Conservation (phyloP, 2,113 vertebrate species). For the Falcunculus frontatus region DNA sequence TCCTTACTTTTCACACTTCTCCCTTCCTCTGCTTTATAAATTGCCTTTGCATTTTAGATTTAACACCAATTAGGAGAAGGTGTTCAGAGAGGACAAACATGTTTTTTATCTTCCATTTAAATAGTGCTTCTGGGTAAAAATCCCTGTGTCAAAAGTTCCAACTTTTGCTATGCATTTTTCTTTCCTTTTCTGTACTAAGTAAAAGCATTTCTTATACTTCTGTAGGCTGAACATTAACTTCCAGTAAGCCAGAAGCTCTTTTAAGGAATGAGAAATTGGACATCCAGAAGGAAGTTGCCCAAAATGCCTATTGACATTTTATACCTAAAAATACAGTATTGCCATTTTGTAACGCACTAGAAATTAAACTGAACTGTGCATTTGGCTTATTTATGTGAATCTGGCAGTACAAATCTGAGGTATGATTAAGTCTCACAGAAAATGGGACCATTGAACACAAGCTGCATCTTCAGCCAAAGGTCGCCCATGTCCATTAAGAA, state of each 20-base stretch:
- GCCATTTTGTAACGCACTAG: conserved; percentile 1
- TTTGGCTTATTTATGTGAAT: conserved; percentile 21
- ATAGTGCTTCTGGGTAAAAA: background rate
- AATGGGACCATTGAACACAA: conserved; percentile 20
- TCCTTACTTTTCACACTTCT: conserved; percentile 9
- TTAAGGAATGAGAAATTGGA: conserved; percentile 10
- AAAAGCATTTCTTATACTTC: conserved; percentile 2
- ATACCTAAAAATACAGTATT: conserved; percentile 42
- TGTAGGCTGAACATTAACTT: conserved; percentile 7
- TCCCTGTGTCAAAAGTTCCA: background rate
- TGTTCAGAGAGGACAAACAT: conserved; percentile 17
- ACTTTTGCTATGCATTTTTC: background rate
- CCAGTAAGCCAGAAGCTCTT: background rate
- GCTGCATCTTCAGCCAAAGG: conserved; percentile 39
- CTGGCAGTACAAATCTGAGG: background rate
- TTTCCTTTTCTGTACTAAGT: background rate
- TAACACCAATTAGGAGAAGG: conserved; percentile 44
- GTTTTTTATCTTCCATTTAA: conserved; percentile 19
- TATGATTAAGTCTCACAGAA: conserved; percentile 41
- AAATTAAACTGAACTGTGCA: conserved; percentile 22
- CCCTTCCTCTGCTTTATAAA: conserved; percentile 12
- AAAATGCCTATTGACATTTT: conserved; percentile 41
- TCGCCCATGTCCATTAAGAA: conserved; percentile 37
- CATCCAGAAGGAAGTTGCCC: conserved; percentile 16
- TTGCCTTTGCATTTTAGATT: background rate